Evolutionary conservation across 2,797 vertebrate genomes (phyloP).

Genomic region (Paguma larvata): DNA sequence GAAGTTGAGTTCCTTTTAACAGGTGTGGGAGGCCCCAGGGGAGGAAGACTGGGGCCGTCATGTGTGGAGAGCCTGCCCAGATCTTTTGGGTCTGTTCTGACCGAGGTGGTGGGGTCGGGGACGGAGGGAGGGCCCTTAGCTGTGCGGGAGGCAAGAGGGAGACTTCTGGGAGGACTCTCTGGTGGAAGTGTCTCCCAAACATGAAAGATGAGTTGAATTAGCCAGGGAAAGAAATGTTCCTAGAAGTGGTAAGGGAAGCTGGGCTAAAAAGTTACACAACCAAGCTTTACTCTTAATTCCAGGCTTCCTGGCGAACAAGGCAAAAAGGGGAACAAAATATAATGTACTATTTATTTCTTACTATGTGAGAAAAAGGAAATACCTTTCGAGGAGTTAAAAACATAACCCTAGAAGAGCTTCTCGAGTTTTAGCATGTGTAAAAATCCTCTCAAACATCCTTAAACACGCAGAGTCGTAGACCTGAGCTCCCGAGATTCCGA

Average conservation of each 20-base stretch:
- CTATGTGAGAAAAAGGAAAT: background rate
- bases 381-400: slow-evolving; percentile 16
- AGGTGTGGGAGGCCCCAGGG: background rate
- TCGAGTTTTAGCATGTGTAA: background rate
- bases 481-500: background rate
- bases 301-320: background rate
- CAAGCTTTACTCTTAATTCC: background rate
- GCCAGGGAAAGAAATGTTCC: background rate
- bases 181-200: background rate
- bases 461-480: background rate
- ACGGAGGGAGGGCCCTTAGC: rapidly evolving
- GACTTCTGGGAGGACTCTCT: background rate
- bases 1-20: background rate
- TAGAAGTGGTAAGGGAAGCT: background rate
- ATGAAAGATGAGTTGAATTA: background rate
- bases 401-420: background rate
- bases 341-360: background rate
- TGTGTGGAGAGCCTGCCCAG: rapidly evolving
- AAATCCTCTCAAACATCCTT: background rate
- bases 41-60: background rate
- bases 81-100: background rate
- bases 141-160: too few species aligned
- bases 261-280: background rate
- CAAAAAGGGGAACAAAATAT: background rate
- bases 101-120: rapidly evolving